Evolutionary conservation across 2,797 vertebrate species (phyloP), one percentile per base, ranked within the genome.

Genomic region (Myotis planiceps): DNA sequence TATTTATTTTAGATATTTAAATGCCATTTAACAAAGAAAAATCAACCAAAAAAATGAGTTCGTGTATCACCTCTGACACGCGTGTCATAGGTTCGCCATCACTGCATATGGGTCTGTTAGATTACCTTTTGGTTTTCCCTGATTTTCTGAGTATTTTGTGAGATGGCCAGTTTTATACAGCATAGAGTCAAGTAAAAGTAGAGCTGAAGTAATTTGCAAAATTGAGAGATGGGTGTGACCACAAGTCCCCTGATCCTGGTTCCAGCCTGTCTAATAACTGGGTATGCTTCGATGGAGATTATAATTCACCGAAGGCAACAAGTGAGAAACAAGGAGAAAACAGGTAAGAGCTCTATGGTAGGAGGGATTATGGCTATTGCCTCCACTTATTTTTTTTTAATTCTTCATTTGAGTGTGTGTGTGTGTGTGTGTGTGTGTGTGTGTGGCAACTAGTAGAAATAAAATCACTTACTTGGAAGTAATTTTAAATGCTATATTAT

Each of bases 241-340:
- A 68, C 14, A 78, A 32, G 14, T 60, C 42, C 21, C 51, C n/a
- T 75, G 25, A 79, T 79, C 10, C 29, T 76, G 25, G 34, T 68
- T 55, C 4, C 27, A 71, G 42, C 6, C 69, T 94, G 45, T 42
- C 71, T 55, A 49, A 14, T 47, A 58, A 32, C 82, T 66, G 9
- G 21, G 0, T 10, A 19, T n/a, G 45, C 16, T 60, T 42, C 74
- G 88, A 12, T 1, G 69, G n/a, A 85, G 42, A 83, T 71, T 15
- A 91, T 25, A 88, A 87, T 68, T 71, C 42, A 55, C 74, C 23
- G 55, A 63, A 94, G 66, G 37, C n/a, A 96, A 89, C 16, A 81
- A 88, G 49, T 23, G 45, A 60, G n/a, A 85, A 88, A 27, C 39
- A 80, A 37, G n/a, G 10, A 79, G 55, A 63, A 66, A 58, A 83